Conservation (phyloP, 2,888 invertebrate genomes). For the Sepioteuthis lessoniana region DNA sequence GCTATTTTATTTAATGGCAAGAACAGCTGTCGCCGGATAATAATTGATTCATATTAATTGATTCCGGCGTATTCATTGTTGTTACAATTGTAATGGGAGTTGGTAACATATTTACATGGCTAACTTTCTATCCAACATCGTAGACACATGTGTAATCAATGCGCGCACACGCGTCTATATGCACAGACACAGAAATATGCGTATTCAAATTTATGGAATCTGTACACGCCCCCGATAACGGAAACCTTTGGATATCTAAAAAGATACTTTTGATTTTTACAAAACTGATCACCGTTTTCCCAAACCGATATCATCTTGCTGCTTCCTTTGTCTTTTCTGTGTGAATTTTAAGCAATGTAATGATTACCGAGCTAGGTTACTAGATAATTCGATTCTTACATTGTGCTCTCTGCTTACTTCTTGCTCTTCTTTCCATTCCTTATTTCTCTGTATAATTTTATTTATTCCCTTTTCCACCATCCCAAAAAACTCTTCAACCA, state of each 20-base stretch:
- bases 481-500: no score
- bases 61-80: slow-evolving; percentile 33
- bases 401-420: no score
- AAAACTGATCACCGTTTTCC: no score
- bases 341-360: no score
- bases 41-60: slow-evolving; percentile 10
- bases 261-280: not conserved
- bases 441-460: no score
- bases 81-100: slow-evolving; percentile 2
- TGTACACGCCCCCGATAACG: not conserved
- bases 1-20: not conserved
- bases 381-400: no score
- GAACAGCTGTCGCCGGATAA: slow-evolving; percentile 33
- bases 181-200: not conserved
- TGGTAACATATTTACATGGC: slow-evolving; percentile 18
- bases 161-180: not conserved
- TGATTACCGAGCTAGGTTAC: no score
- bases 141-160: not conserved
- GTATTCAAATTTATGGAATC: not conserved
- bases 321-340: no score
- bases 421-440: no score
- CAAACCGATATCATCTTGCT: no score
- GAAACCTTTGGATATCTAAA: not conserved
- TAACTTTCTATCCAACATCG: not conserved
- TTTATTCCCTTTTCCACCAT: no score